Conservation (phyloP, 2,888 invertebrate genomes). For the Sinopyrophorus schimmeli region DNA sequence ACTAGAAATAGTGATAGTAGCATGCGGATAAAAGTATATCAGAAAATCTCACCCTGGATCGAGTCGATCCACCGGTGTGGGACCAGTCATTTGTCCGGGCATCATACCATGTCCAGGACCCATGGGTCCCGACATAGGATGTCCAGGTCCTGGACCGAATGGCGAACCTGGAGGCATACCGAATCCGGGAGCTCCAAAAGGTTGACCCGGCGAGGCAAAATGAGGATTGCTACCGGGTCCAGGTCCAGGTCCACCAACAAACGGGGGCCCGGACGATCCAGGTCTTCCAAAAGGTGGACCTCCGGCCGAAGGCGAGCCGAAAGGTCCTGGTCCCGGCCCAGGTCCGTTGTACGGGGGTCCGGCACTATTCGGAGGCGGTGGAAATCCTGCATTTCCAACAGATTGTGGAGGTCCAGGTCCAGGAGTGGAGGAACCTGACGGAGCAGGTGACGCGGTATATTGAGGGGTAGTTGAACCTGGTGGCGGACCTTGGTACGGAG, state of each 20-base stretch:
- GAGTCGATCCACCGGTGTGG: slow-evolving; percentile 80
- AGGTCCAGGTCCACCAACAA: slow-evolving; percentile 66
- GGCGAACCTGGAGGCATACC: slow-evolving; percentile 73
- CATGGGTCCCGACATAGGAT: slow-evolving; percentile 66
- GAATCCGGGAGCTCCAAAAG: slow-evolving; percentile 67
- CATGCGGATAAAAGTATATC: not conserved
- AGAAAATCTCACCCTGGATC: slow-evolving; percentile 72
- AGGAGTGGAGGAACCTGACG: slow-evolving; percentile 80
- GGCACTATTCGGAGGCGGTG: slow-evolving; percentile 65
- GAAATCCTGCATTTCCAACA: slow-evolving; percentile 58
- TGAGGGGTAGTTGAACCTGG: slow-evolving; percentile 78
- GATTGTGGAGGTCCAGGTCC: slow-evolving; percentile 66
- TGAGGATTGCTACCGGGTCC: slow-evolving; percentile 69
- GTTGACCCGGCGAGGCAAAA: slow-evolving; percentile 65
- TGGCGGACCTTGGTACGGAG: slow-evolving; percentile 71
- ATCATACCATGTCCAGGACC: slow-evolving; percentile 63
- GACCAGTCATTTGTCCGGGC: slow-evolving; percentile 66
- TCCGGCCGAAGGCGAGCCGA: slow-evolving; percentile 69
- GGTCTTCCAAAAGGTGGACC: slow-evolving; percentile 66
- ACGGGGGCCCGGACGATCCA: slow-evolving; percentile 72
- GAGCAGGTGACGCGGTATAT: slow-evolving; percentile 85
- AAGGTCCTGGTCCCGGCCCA: slow-evolving; percentile 63
- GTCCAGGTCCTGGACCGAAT: slow-evolving; percentile 67
- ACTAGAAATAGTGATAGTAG: too few relatives aligned
- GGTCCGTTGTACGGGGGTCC: slow-evolving; percentile 71